phyloP scores from a whole-genome alignment of 2,797 vertebrate genomes.

The Pangasius macronema region DNA sequence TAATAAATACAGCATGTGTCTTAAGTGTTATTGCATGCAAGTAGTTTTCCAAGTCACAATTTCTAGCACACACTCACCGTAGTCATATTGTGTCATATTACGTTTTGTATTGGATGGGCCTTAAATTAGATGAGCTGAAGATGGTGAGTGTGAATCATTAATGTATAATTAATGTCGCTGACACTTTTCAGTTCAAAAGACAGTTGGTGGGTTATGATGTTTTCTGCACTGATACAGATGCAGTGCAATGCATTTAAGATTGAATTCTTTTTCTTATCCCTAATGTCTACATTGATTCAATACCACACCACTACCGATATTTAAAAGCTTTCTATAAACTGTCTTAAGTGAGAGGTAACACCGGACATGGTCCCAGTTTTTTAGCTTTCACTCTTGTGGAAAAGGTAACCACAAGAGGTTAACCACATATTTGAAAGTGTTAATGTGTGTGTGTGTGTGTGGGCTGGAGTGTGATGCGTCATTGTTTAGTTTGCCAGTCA shows the following conservation, averaged over 20 bases:
- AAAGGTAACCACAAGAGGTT: background rate
- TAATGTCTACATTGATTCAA: background rate
- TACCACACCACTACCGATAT: background rate
- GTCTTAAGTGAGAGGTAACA: background rate
- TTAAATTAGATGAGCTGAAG: background rate
- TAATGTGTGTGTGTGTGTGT: too few relatives aligned
- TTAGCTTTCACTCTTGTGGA: background rate
- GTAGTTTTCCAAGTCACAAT: background rate
- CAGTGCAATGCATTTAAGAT: background rate
- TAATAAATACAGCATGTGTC: background rate
- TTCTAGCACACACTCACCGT: background rate
- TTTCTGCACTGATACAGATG: background rate
- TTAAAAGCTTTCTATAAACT: background rate
- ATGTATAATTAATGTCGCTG: background rate
- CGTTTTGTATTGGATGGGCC: background rate
- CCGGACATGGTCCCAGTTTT: background rate
- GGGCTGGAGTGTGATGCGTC: background rate
- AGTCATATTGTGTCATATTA: background rate
- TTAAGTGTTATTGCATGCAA: background rate
- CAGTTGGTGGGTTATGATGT: background rate
- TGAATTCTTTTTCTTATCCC: too few relatives aligned
- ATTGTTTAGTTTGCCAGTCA: conserved; percentile 34
- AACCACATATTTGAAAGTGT: background rate
- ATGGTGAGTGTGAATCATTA: background rate
- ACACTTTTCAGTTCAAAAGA: background rate